Evolutionary conservation across 35 echinoderm and acorn worm species (phyloP).

Genomic region (Strongylocentrotus purpuratus): DNA sequence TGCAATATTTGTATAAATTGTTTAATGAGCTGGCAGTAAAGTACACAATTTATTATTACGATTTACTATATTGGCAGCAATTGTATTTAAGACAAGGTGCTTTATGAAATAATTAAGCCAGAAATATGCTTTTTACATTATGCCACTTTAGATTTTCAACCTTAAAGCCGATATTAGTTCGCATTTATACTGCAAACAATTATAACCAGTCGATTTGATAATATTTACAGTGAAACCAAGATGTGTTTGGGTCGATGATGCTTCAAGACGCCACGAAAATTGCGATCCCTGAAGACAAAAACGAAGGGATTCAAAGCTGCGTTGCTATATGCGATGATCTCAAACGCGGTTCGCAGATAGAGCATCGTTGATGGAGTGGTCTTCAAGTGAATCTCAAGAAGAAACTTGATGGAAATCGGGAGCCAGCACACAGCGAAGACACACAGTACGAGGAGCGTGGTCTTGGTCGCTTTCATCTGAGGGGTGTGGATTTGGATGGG

Average conservation of each 20-base stretch:
- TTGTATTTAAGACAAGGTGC: no score
- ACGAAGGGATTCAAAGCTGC: constrained; percentile 41
- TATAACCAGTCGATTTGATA: not conserved
- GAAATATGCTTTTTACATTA: no score
- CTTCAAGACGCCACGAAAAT: not conserved
- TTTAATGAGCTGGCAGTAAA: no score
- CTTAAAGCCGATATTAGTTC: no score
- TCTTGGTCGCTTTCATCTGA: constrained; percentile 55
- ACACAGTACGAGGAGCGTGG: constrained; percentile 36
- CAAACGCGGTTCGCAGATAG: constrained; percentile 19
- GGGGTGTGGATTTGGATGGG: not conserved
- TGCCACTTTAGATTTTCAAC: no score
- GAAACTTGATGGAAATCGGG: constrained; percentile 35
- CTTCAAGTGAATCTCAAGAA: not conserved
- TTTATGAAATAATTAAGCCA: no score
- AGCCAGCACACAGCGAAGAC: constrained; percentile 46
- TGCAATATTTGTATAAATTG: no score
- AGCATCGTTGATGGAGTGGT: not conserved
- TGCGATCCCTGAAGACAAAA: constrained; percentile 16
- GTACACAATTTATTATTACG: no score
- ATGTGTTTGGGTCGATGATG: not conserved
- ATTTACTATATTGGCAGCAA: no score
- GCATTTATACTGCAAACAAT: no score
- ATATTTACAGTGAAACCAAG: not conserved
- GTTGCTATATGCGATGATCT: constrained; percentile 32